Base-by-base conservation (phyloP, 2,113 vertebrate genomes). In the Dicrurus megarhynchus region DNA sequence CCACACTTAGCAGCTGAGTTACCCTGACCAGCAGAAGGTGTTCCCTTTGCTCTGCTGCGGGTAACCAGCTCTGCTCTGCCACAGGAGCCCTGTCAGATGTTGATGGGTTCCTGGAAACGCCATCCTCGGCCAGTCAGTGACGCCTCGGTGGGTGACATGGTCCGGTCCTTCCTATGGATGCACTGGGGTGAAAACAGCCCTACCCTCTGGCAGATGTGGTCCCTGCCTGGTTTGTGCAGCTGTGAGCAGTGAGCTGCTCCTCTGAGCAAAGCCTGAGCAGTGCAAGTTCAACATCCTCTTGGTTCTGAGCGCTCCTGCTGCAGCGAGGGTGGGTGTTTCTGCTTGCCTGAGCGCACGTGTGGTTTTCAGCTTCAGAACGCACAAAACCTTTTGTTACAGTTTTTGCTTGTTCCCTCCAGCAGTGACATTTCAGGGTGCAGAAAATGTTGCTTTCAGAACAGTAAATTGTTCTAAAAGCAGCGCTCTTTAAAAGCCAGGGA, bases 121-220 rank as follows among this genome's bases (percentile, higher is more conserved):
- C 67, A 16, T 69, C n/a, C 67, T 57, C 37, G 42, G 65, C 42
- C 32, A 32, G 35, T 26, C 42, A 55, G 16, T 1, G 33, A 44
- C 15, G 16, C 53, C 46, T 1, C 46, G 20, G 27, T 0, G 0
- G 14, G 23, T 85, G 46, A 9, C 39, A 0, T 1, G 2, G 27
- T 86, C 30, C 59, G 63, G 4, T 85, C 75, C 42, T 87, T 63
- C 79, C 84, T 28, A 3, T 2, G 1, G 9, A 13, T 35, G 3
- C 20, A 0, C 42, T n/a, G 3, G 2, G 78, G 27, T 65, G 65
- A 19, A 33, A 57, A 6, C 21, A 26, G 1, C n/a, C 10, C 2
- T 35, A 2, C 53, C 41, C 63, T 50, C n/a, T 67, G 81, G 46
- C 64, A 42, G 61, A 60, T 2, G 4, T 3, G 0, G 28, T 35